Conservation (phyloP, 2,888 invertebrate genomes). For the Calameuta filiformis region DNA sequence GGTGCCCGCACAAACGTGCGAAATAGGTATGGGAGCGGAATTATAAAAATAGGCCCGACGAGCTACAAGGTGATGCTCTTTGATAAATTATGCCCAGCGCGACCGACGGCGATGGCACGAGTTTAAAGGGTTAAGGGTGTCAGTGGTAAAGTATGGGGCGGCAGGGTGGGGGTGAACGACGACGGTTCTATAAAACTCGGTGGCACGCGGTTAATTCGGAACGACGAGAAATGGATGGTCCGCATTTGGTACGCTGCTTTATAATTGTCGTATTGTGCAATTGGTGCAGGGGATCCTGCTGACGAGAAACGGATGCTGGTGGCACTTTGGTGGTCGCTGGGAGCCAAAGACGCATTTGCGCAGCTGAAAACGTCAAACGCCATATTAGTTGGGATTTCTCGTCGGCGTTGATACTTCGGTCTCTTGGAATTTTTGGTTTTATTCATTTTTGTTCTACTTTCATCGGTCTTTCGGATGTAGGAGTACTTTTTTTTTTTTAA, state of each 20-base stretch:
- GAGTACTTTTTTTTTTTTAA: too few relatives aligned
- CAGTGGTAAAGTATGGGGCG: slow-evolving; percentile 5
- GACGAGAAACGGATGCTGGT: slow-evolving; percentile 4
- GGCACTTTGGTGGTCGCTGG: not conserved
- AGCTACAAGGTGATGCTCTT: slow-evolving; percentile 54
- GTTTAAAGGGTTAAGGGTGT: not conserved
- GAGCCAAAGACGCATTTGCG: not conserved
- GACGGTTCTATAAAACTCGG: slow-evolving; percentile 17
- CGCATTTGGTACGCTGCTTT: slow-evolving; percentile 31
- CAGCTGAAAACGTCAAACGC: not conserved
- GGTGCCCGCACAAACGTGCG: not conserved
- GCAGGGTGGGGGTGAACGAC: not conserved
- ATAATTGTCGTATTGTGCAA: slow-evolving; percentile 33
- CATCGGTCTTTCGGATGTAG: not conserved
- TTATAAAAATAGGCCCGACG: slow-evolving; percentile 53
- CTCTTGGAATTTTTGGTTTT: not conserved
- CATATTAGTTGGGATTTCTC: slow-evolving; percentile 9
- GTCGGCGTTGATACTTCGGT: not conserved
- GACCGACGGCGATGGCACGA: not conserved
- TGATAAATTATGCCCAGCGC: slow-evolving; percentile 51
- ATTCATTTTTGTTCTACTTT: not conserved
- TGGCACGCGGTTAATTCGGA: slow-evolving; percentile 40
- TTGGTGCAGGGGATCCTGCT: not conserved
- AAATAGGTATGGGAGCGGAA: slow-evolving; percentile 28
- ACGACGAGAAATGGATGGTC: slow-evolving; percentile 49